phyloP scores from a whole-genome alignment of 2,797 vertebrate species.

The Poeciliopsis paucimaculata region DNA sequence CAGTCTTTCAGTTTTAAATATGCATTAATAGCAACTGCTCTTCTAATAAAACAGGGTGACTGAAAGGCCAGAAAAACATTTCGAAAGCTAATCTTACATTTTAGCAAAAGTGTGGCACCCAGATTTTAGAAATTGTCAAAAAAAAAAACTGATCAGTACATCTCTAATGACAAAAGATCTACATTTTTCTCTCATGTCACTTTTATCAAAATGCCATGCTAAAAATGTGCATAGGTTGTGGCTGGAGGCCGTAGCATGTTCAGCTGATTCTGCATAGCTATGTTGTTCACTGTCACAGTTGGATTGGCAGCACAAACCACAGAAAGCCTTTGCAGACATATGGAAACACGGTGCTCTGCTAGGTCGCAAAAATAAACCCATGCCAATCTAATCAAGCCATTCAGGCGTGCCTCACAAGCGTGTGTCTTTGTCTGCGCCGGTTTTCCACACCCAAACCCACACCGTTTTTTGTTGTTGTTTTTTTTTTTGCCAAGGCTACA shows the following conservation, averaged over 20 bases:
- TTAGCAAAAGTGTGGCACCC: not conserved
- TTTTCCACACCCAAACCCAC: slow-evolving; percentile 64
- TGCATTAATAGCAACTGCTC: not conserved
- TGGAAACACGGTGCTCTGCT: slow-evolving; percentile 55
- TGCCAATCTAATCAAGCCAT: slow-evolving; percentile 66
- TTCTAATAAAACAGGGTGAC: not conserved
- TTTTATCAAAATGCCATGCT: not conserved
- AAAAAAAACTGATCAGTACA: not conserved
- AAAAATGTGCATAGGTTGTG: slow-evolving; percentile 13
- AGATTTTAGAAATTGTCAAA: not conserved
- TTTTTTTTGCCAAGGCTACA: slow-evolving; percentile 58
- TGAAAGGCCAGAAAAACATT: not conserved
- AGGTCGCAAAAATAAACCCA: slow-evolving; percentile 54
- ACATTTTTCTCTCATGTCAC: not conserved
- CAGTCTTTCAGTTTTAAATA: not conserved
- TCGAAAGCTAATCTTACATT: not conserved
- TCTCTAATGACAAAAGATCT: not conserved
- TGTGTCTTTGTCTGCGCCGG: slow-evolving; percentile 27
- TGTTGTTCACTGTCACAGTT: slow-evolving; percentile 49
- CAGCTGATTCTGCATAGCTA: slow-evolving; percentile 46
- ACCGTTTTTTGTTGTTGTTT: slow-evolving; percentile 9
- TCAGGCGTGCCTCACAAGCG: slow-evolving; percentile 38
- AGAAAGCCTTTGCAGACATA: slow-evolving; percentile 64
- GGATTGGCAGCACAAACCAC: slow-evolving; percentile 49
- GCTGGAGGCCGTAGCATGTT: slow-evolving; percentile 48